Conservation (phyloP, 2,113 vertebrate species). For the Nycticryphes semicollaris region DNA sequence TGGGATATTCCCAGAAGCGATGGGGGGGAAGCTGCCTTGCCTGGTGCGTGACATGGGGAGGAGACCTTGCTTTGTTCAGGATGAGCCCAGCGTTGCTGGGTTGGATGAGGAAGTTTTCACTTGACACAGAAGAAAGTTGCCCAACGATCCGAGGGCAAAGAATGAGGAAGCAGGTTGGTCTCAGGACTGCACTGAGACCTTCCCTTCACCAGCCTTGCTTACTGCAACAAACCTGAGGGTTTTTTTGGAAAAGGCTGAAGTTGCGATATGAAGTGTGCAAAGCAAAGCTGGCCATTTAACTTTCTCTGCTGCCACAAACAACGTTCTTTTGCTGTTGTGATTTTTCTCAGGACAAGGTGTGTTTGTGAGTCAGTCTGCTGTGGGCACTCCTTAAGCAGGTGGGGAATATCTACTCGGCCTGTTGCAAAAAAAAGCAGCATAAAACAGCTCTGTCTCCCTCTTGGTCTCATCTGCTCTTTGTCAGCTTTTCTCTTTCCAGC, state of each 20-base stretch:
- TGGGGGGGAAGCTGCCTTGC: background rate
- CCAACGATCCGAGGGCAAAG: background rate
- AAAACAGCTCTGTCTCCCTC: background rate
- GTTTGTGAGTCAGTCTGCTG: background rate
- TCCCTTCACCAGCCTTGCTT: background rate
- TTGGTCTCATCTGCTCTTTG: background rate
- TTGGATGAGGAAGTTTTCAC: background rate
- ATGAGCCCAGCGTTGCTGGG: background rate
- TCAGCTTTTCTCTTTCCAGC: background rate
- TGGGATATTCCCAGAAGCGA: fast-evolving
- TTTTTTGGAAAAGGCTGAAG: background rate
- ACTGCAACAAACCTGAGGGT: background rate
- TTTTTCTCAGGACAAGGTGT: background rate
- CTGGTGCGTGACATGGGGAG: fast-evolving
- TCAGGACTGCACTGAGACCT: background rate
- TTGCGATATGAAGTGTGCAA: background rate
- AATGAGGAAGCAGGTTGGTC: background rate
- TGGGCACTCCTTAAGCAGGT: background rate
- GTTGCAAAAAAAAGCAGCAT: background rate
- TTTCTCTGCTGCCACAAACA: background rate
- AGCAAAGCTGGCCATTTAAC: background rate
- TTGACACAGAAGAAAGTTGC: background rate
- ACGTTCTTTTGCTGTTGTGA: background rate
- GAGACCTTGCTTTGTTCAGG: background rate
- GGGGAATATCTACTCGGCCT: background rate